Conservation (phyloP, 2,113 vertebrate species). For the Callopanchax toddi region DNA sequence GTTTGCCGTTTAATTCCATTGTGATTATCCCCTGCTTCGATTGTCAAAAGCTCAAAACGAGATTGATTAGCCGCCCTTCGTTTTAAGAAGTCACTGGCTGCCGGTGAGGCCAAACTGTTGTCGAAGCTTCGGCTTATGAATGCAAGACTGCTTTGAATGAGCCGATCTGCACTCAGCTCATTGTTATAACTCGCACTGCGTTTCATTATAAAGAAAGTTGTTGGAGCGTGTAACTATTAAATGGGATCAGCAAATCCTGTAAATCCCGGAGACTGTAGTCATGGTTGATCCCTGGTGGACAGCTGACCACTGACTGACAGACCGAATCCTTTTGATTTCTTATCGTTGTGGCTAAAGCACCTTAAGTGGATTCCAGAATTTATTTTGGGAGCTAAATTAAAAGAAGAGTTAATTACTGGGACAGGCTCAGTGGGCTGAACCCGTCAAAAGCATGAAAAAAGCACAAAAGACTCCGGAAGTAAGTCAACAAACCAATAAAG, state of each 20-base stretch:
- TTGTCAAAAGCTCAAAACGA: constrained; percentile 66
- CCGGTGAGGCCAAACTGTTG: constrained; percentile 45
- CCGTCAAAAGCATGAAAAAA: no score
- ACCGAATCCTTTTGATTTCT: constrained; percentile 50
- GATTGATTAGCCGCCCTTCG: constrained; percentile 69
- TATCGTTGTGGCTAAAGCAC: constrained; percentile 1
- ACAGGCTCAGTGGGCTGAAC: no score
- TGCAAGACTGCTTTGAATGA: constrained; percentile 40
- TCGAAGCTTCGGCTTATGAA: constrained; percentile 37
- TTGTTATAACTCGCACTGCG: constrained; percentile 29
- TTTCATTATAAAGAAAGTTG: constrained; percentile 52
- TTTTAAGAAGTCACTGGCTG: constrained; percentile 47
- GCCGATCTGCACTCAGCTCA: constrained; percentile 18
- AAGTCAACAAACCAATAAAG: no score
- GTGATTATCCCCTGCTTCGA: constrained; percentile 60
- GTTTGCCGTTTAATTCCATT: constrained; percentile 53
- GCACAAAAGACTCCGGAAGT: no score
- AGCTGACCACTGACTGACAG: constrained; percentile 37
- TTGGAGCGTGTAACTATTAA: constrained; percentile 52
- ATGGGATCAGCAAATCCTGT: constrained; percentile 49
- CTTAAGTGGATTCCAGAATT: neutral
- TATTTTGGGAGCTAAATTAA: neutral
- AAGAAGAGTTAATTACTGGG: neutral
- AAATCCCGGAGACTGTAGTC: constrained; percentile 28
- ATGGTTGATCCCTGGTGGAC: constrained; percentile 23